Percentiles rank a stretch among this genome's conserved stretches.
Evolutionary conservation across 2,113 vertebrate species (phyloP).

Genomic region (Helogale parvula): DNA sequence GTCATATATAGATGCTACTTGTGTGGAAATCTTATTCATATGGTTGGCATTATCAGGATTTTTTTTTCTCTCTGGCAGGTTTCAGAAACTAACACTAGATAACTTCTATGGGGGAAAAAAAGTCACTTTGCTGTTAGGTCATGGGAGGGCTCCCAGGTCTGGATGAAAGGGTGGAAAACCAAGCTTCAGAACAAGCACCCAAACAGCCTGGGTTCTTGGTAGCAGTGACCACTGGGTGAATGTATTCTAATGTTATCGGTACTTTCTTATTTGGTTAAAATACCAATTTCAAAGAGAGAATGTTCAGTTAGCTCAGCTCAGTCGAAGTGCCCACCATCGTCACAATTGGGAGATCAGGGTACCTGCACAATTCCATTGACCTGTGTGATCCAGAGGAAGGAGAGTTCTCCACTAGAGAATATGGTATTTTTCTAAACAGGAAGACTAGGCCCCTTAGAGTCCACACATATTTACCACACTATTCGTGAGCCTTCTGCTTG

Average conservation of each 20-base stretch:
- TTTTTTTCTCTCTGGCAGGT: neutral
- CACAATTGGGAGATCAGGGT: neutral
- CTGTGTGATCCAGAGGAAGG: neutral
- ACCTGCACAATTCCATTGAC: neutral
- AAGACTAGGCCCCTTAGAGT: neutral
- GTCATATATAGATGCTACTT: neutral
- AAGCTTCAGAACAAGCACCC: neutral
- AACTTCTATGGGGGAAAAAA: neutral
- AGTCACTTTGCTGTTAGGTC: neutral
- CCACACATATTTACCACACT: neutral
- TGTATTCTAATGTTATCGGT: neutral
- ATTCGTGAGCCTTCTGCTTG: neutral
- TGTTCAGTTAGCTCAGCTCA: neutral
- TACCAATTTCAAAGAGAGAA: neutral
- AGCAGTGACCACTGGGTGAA: neutral
- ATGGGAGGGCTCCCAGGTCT: neutral
- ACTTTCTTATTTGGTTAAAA: neutral
- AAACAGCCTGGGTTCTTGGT: neutral
- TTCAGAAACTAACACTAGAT: neutral
- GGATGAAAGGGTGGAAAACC: neutral
- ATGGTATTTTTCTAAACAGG: neutral
- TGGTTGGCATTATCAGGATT: neutral
- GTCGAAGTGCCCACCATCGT: neutral
- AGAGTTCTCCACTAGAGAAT: neutral
- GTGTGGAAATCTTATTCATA: neutral